phyloP scores from a whole-genome alignment of 1,140 invertebrate genomes.

The Cyrtorhinus lividipennis region DNA sequence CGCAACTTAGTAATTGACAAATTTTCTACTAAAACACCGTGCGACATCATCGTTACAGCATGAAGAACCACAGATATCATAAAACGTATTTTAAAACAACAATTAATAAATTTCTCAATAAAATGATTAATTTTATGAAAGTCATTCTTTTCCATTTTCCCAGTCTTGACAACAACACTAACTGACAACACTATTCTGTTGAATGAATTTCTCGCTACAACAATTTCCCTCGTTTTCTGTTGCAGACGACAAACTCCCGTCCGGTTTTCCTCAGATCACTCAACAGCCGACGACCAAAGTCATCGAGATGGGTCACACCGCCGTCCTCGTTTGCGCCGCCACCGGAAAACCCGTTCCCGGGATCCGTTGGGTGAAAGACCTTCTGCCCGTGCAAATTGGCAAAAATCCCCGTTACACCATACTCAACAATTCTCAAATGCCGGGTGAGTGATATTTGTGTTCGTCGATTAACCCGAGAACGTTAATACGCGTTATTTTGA shows the following conservation, averaged over 20 bases:
- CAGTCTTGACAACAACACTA: no score
- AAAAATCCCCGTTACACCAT: constrained; percentile 72
- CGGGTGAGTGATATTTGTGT: constrained; percentile 43
- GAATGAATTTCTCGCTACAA: constrained; percentile 2
- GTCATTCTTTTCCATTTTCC: no score
- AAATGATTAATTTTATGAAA: no score
- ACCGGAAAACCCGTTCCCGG: constrained; percentile 68
- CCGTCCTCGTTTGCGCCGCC: constrained; percentile 74
- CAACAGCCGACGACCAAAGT: constrained; percentile 70
- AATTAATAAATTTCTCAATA: no score
- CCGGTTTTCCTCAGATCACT: constrained; percentile 80
- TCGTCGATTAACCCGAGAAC: no score
- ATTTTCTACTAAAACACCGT: no score
- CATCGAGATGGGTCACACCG: constrained; percentile 87
- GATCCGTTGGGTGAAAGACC: constrained; percentile 86
- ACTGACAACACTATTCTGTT: no score
- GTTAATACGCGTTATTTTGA: no score
- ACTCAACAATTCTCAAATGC: constrained; percentile 35
- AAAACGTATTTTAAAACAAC: no score
- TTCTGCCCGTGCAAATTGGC: constrained; percentile 69
- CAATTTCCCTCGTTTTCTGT: constrained; percentile 32
- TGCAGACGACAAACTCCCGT: constrained; percentile 69
- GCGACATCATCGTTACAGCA: no score
- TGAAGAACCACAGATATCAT: no score
- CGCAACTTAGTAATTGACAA: no score